Base-by-base conservation (phyloP, 35 echinoderm and acorn worm species). In the Heliocidaris tuberculata region DNA sequence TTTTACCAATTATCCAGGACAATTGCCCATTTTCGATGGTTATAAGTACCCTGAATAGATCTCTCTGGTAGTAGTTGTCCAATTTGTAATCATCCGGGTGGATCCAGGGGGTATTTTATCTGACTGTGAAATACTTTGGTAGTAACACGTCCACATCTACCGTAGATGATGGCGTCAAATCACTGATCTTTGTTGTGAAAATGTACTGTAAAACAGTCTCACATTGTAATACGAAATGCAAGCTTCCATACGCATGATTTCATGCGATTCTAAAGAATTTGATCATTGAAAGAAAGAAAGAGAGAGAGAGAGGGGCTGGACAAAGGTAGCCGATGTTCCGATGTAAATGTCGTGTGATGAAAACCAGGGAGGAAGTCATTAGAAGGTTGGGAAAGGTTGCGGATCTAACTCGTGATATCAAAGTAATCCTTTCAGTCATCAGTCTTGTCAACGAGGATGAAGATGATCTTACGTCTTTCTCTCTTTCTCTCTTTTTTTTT, bases 401-500 rank as follows among this genome's bases (percentile, higher is more conserved):
- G 52, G 65, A n/a, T 78, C 27, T 78, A 78, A 78, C 65, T 78
- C 65, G 65, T 78, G 65, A 78, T 78, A 78, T 78, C 65, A 78
- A n/a, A 78, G 65, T 78, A 78, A 78, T 17, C 65, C 65, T 78
- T 78, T 78, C 65, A 78, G 65, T 78, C 65, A 78, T 78, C 65
- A n/a, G 65, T n/a, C 65, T n/a, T 78, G 65, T 78, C 65, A 78
- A 78, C 21, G 65, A 78, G 21, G 65, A 78, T 78, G 27, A 78
- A 78, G 65, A n/a, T n/a, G 7, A 78, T 78, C 65, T 78, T 78
- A 78, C 65, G 27, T 78, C 65, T 78, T 5, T 78, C 65, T 78
- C 0, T 78, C 21, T 78, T 2, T 78, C 21, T 78, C 65, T 24
- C 21, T n/a, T 24, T 27, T 24, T n/a, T 4, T 78, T 5, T 78